Evolutionary conservation across 2,797 vertebrate genomes (phyloP).

Genomic region (Phataginus tricuspis): DNA sequence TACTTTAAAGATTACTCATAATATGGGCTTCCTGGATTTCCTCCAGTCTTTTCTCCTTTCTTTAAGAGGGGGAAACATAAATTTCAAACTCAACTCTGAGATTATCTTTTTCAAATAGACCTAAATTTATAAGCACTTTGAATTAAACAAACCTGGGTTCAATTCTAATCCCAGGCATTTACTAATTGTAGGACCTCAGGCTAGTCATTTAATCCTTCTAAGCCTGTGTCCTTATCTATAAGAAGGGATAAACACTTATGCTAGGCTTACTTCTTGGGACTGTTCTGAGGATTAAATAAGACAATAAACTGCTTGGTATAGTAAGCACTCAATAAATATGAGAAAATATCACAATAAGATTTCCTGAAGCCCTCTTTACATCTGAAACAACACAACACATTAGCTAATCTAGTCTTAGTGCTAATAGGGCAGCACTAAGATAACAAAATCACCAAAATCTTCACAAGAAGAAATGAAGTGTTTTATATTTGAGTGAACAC

Average conservation of each 20-base stretch:
- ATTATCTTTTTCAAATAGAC: not conserved
- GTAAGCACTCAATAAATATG: not conserved
- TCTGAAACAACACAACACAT: conserved; percentile 37
- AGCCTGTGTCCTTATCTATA: conserved; percentile 1
- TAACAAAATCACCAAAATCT: conserved; percentile 32
- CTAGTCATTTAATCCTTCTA: conserved; percentile 22
- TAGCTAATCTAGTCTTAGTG: not conserved
- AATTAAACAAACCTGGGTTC: not conserved
- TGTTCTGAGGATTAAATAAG: not conserved
- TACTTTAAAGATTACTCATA: conserved; percentile 25
- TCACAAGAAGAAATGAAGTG: conserved; percentile 35
- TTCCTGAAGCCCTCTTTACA: conserved; percentile 14
- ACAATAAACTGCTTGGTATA: not conserved
- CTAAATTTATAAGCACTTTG: conserved; percentile 3
- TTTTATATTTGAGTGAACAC: conserved; percentile 6
- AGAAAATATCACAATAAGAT: conserved; percentile 20
- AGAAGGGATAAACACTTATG: not conserved
- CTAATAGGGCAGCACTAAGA: not conserved
- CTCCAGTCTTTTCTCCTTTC: not conserved
- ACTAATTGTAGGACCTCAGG: not conserved
- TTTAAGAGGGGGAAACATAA: conserved; percentile 30
- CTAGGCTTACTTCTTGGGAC: not conserved
- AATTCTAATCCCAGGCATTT: conserved; percentile 4
- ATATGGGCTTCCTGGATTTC: not conserved
- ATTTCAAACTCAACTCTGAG: conserved; percentile 50